Evolutionary conservation across 2,797 vertebrate species (phyloP).

Genomic region (Sarcophilus harrisii): DNA sequence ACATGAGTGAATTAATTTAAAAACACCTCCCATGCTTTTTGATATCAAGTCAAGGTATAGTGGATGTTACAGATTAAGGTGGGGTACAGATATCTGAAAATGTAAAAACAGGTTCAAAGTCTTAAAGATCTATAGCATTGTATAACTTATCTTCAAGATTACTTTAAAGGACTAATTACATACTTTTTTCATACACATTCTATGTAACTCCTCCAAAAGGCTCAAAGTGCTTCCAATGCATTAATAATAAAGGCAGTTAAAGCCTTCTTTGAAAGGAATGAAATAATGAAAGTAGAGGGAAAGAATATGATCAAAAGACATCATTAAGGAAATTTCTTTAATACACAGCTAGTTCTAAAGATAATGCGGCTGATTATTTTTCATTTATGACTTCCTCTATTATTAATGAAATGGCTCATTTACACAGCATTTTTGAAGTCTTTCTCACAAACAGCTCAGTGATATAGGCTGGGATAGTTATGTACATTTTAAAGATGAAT

Average conservation of each 20-base stretch:
- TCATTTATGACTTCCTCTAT: conserved; percentile 42
- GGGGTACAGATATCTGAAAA: neutral
- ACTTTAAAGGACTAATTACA: conserved; percentile 53
- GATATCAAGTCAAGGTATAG: neutral
- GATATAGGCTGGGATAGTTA: neutral
- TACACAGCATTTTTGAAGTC: neutral
- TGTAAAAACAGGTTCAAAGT: conserved; percentile 3
- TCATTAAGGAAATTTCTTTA: conserved; percentile 3
- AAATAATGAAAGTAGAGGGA: conserved; percentile 16
- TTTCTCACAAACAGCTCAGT: neutral
- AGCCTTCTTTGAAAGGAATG: conserved; percentile 46
- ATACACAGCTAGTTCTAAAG: conserved; percentile 38
- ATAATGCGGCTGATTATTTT: conserved; percentile 33
- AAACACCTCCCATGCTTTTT: neutral
- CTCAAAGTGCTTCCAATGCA: conserved; percentile 24
- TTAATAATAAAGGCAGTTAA: conserved; percentile 61
- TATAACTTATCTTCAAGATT: conserved; percentile 18
- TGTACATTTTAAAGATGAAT: neutral
- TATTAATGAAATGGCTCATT: neutral
- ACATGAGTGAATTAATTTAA: neutral
- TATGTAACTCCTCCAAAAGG: conserved; percentile 50
- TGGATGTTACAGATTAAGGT: neutral
- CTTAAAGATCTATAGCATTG: conserved; percentile 1
- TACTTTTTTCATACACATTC: conserved; percentile 45
- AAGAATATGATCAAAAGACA: neutral